Evolutionary conservation across 1,140 invertebrate genomes (phyloP).

Genomic region (Drosophila miranda): DNA sequence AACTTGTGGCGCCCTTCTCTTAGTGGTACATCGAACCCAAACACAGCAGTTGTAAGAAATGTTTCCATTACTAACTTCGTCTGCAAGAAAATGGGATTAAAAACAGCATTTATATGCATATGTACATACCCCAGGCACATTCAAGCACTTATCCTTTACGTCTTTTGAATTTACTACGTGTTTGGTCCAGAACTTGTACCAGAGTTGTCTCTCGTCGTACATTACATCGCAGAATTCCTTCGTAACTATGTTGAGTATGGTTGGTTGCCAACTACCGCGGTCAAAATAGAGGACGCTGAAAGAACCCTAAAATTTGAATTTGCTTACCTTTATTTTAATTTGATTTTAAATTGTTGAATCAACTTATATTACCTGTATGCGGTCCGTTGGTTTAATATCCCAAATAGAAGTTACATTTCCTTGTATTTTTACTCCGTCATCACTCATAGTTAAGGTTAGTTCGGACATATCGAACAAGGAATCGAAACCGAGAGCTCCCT

Average conservation of each 20-base stretch:
- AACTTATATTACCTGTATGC: not conserved
- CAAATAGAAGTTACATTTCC: slow-evolving; percentile 4
- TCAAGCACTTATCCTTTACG: slow-evolving; percentile 13
- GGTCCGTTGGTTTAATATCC: slow-evolving; percentile 2
- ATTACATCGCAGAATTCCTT: not conserved
- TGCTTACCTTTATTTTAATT: too few relatives aligned
- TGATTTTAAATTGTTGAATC: too few relatives aligned
- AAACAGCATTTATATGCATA: not conserved
- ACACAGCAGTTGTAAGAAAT: too few relatives aligned
- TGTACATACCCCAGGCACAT: slow-evolving; percentile 15
- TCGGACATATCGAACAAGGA: too few relatives aligned
- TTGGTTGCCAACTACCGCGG: slow-evolving; percentile 12
- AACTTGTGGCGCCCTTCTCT: too few relatives aligned
- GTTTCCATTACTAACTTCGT: too few relatives aligned
- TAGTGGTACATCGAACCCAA: too few relatives aligned
- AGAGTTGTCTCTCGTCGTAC: slow-evolving; percentile 11
- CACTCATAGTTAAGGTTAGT: too few relatives aligned
- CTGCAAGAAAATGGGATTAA: not conserved
- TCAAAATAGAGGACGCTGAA: not conserved
- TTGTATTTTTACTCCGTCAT: too few relatives aligned
- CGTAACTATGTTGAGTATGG: not conserved
- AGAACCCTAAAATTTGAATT: not conserved
- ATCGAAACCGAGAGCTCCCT: too few relatives aligned
- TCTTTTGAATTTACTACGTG: slow-evolving; percentile 12
- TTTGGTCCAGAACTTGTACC: slow-evolving; percentile 24